phyloP scores from a whole-genome alignment of 2,797 vertebrate species.

The Leptodactylus fallax region DNA sequence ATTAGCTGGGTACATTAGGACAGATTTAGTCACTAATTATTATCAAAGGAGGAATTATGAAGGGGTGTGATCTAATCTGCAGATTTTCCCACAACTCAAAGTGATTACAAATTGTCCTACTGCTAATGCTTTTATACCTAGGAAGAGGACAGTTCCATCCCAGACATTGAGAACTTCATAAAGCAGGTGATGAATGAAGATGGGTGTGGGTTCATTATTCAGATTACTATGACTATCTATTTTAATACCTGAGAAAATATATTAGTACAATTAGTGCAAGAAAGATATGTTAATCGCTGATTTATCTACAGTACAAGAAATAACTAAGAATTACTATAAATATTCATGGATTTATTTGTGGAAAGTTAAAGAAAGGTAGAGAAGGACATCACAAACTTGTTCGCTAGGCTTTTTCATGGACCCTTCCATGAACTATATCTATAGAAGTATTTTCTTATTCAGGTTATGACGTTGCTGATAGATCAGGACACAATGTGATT shows the following conservation, averaged over 20 bases:
- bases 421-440: neutral
- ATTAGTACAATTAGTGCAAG: slow-evolving; percentile 13
- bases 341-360: neutral
- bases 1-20: slow-evolving; percentile 9
- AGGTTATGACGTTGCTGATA: neutral
- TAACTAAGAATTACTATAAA: neutral
- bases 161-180: slow-evolving; percentile 29
- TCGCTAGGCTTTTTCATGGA: neutral
- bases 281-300: neutral
- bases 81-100: neutral
- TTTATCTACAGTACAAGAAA: neutral
- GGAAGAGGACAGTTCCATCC: neutral
- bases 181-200: slow-evolving; percentile 33
- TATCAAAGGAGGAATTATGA: neutral
- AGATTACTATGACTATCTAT: slow-evolving; percentile 30
- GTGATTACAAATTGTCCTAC: slow-evolving; percentile 40
- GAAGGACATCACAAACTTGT: neutral
- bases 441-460: neutral
- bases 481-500: neutral
- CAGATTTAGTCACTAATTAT: neutral
- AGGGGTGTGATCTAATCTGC: slow-evolving; percentile 10
- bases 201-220: slow-evolving; percentile 37
- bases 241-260: slow-evolving; percentile 25
- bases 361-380: neutral
- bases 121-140: slow-evolving; percentile 5